phyloP scores from a whole-genome alignment of 1,140 invertebrate species.

The Pachypsylla venusta region DNA sequence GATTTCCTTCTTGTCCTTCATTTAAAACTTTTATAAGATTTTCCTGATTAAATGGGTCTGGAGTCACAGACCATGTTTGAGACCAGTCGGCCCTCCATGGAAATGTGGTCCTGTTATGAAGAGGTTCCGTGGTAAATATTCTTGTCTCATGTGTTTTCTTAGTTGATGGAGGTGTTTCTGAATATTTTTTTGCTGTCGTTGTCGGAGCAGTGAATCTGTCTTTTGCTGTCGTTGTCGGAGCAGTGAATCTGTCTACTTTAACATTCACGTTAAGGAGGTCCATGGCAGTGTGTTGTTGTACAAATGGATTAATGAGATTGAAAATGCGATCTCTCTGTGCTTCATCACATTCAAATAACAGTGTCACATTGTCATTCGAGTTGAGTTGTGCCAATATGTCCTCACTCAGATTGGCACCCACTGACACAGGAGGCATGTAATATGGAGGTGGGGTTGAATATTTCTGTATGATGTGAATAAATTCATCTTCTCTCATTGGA shows the following conservation, averaged over 20 bases:
- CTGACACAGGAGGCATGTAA: not conserved
- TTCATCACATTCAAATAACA: not conserved
- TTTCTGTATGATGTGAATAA: not conserved
- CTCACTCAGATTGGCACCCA: not conserved
- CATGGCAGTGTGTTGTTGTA: conserved; percentile 4
- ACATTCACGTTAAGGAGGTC: not conserved
- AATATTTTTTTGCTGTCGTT: no score
- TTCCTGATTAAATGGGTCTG: not conserved
- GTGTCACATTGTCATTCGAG: not conserved
- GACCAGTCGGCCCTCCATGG: not conserved
- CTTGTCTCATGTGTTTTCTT: not conserved
- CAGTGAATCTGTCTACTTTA: not conserved
- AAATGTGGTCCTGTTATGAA: not conserved
- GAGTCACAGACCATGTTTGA: not conserved
- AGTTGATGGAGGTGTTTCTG: no score
- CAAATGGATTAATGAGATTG: not conserved
- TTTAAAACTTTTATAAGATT: not conserved
- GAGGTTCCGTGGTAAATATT: not conserved
- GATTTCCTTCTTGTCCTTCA: not conserved
- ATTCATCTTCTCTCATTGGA: conserved; percentile 2
- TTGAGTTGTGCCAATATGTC: not conserved
- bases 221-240: not conserved
- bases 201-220: not conserved
- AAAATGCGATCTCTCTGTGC: not conserved
- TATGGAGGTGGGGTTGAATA: not conserved